A percentile compares a stretch with the other conserved stretches of the same genome.
These are phyloP conservation scores for Tetramorium bicarinatum DNA, from an alignment of 2,888 invertebrate species.

Conservation along the genomic window DNA sequence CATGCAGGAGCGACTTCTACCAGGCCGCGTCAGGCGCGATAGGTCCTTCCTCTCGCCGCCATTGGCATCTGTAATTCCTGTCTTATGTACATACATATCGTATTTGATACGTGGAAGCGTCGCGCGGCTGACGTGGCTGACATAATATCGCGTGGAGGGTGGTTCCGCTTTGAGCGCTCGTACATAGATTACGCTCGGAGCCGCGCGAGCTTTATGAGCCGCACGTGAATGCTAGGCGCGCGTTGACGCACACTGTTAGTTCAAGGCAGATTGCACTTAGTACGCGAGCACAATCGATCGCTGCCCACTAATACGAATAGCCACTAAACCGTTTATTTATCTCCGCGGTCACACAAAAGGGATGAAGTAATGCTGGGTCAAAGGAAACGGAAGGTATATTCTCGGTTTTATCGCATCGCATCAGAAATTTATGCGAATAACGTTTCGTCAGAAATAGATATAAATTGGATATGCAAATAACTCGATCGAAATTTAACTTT, in stretches of 20 bases:
- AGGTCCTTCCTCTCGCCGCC: slow-evolving; percentile 41
- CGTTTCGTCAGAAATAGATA: background rate
- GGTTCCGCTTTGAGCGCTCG: slow-evolving; percentile 41
- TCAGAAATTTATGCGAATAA: background rate
- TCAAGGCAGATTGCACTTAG: background rate
- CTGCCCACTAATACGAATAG: background rate
- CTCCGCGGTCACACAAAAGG: background rate
- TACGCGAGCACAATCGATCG: background rate
- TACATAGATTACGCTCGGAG: slow-evolving; percentile 41
- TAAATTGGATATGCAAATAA: background rate
- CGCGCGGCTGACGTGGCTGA: slow-evolving; percentile 46
- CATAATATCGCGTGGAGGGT: slow-evolving; percentile 51
- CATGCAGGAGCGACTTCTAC: slow-evolving; percentile 50
- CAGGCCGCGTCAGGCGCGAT: slow-evolving; percentile 47
- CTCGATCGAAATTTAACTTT: background rate
- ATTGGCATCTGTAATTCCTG: slow-evolving; percentile 71
- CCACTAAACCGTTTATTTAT: background rate
- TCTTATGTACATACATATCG: slow-evolving; percentile 66
- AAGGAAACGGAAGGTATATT: background rate
- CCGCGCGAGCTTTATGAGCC: slow-evolving; percentile 46
- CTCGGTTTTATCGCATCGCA: background rate
- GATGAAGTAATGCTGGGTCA: background rate
- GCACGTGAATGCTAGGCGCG: slow-evolving; percentile 12
- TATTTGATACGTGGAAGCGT: slow-evolving; percentile 57
- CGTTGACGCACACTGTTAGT: slow-evolving; percentile 24